Evolutionary conservation across 2,797 vertebrate genomes (phyloP).

Genomic region (Scomberomorus guttatus): DNA sequence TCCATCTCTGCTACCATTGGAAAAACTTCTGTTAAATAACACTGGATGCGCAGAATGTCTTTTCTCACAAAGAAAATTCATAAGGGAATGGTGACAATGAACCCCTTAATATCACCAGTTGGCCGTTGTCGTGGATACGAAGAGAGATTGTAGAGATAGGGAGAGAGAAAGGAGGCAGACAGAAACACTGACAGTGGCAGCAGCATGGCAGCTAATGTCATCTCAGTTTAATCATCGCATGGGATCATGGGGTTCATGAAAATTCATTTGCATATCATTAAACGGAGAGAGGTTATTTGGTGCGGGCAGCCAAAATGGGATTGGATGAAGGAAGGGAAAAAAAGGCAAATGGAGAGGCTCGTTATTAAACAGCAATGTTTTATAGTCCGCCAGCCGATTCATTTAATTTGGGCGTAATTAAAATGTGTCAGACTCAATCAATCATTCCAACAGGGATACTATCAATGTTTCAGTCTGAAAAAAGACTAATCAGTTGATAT

Average conservation of each 20-base stretch:
- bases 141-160: constrained; percentile 76
- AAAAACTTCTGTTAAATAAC: constrained; percentile 65
- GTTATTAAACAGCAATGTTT: constrained; percentile 87
- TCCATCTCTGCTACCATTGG: constrained; percentile 38
- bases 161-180: constrained; percentile 74
- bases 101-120: constrained; percentile 78
- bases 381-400: constrained; percentile 85
- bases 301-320: constrained; percentile 80
- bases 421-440: constrained; percentile 87
- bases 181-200: constrained; percentile 81
- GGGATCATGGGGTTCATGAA: constrained; percentile 87
- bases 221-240: constrained; percentile 86
- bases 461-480: constrained; percentile 82
- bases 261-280: constrained; percentile 88
- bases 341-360: constrained; percentile 77
- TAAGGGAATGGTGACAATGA: constrained; percentile 75
- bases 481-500: constrained; percentile 79
- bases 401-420: constrained; percentile 87
- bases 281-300: constrained; percentile 85
- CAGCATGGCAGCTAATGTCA: constrained; percentile 84
- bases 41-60: constrained; percentile 68
- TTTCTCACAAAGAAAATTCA: constrained; percentile 72
- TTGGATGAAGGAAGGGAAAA: constrained; percentile 77
- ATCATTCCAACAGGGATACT: constrained; percentile 82
- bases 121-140: constrained; percentile 78